Conservation (phyloP, 2,797 vertebrate species). For the Pseudomugil tenellus region DNA sequence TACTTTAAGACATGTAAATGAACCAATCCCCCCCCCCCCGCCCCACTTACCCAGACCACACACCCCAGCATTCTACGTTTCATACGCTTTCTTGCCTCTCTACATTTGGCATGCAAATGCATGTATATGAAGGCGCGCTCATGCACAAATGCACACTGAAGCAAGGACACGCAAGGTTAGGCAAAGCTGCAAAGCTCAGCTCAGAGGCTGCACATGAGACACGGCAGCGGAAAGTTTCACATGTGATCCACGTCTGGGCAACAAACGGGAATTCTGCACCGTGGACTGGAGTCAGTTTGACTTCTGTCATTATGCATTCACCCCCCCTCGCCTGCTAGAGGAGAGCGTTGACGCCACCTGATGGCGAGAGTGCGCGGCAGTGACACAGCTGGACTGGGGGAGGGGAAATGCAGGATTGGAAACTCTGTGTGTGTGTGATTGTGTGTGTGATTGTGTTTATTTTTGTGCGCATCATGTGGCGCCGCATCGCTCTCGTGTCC, state of each 20-base stretch:
- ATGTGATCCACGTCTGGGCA: conserved; percentile 54
- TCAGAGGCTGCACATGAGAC: conserved; percentile 21
- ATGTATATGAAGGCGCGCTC: conserved; percentile 52
- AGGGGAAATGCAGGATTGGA: conserved; percentile 36
- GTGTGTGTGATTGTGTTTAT: conserved; percentile 32
- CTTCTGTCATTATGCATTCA: conserved; percentile 77
- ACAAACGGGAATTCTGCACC: conserved; percentile 67
- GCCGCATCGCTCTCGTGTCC: conserved; percentile 14
- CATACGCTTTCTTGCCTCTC: conserved; percentile 51
- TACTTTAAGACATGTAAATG: conserved; percentile 73
- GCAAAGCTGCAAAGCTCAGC: conserved; percentile 18
- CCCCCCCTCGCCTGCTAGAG: conserved; percentile 29
- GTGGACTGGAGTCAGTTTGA: conserved; percentile 57
- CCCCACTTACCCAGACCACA: background rate
- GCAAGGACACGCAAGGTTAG: conserved; percentile 73
- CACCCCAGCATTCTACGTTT: conserved; percentile 52
- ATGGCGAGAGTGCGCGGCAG: conserved; percentile 66
- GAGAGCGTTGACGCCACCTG: conserved; percentile 77
- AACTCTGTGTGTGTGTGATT: conserved; percentile 18
- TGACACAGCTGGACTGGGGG: conserved; percentile 70
- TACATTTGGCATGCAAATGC: conserved; percentile 76
- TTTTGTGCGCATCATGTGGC: conserved; percentile 22
- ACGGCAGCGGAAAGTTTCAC: conserved; percentile 32
- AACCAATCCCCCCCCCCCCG: conserved; percentile 37
- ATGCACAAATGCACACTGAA: conserved; percentile 44